Base-by-base conservation (phyloP, 1,140 invertebrate species). In the Zaprionus capensis region DNA sequence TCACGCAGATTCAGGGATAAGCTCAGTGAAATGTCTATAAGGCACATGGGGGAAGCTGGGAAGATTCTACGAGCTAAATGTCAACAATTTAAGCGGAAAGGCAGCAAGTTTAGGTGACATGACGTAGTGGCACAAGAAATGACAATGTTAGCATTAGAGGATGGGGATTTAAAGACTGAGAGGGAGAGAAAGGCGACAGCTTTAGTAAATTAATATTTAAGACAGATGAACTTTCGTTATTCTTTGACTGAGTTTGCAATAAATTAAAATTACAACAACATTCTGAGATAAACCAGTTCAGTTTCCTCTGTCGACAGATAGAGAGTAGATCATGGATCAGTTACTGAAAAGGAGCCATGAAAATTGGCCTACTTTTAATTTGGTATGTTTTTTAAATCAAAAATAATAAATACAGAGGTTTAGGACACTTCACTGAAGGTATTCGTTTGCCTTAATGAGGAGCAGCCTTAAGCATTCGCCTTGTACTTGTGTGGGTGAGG, bases 1-100 rank as follows among this genome's bases (percentile, higher is more conserved):
- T 41, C 14, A 41, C 38, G 38, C 5, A 56, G 51, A 46, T 61
- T 61, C 46, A 53, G n/a, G 28, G 67, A 61, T 62, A 61, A 34
- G 20, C 20, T 11, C 49, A 26, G 20, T 59, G 28, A 59, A 69
- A 53, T 61, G 26, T 59, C 56, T 20, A 17, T 2, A n/a, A 46
- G 44, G 5, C 12, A 38, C n/a, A 44, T n/a, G 15, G 5, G 5
- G 14, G 28, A 31, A 46, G 44, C 44, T 17, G 4, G 11, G 0
- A 22, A 51, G 46, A 22, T 24, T 22, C 20, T n/a, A 22, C n/a
- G 17, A 24, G 46, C 46, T 11, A 51, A 51, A 51, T 51, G 46
- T 46, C 41, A 46, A 17, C 41, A 46, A 46, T 46, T 46, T 46
- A 46, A 51, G 12, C 17, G 17, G 17, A 49, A 49, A 11, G 44